A percentile compares a stretch with the other conserved stretches of the same genome.
These are phyloP conservation scores for Pelusios castaneus DNA, from an alignment of 2,113 vertebrate species.

Conservation along the genomic window DNA sequence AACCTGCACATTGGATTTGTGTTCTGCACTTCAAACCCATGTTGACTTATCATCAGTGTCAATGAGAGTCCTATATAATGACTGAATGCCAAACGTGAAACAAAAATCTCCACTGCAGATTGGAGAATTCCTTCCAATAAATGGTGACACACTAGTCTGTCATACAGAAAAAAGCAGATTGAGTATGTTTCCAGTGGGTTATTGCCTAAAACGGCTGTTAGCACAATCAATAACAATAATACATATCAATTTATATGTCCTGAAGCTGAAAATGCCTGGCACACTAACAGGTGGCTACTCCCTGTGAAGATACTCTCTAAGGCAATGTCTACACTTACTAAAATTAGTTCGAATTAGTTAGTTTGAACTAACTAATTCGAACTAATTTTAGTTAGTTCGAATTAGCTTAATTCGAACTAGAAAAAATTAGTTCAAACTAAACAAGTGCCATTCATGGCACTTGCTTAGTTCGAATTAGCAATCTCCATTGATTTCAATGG, in stretches of 20 bases:
- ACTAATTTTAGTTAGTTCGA: too few species aligned
- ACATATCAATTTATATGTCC: not conserved
- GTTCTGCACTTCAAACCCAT: not conserved
- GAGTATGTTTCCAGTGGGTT: not conserved
- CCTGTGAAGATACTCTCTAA: not conserved
- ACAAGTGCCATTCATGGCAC: too few species aligned
- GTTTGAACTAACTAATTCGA: too few species aligned
- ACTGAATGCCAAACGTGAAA: not conserved
- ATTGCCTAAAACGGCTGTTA: not conserved
- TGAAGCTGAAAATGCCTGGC: not conserved
- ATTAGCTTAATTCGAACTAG: too few species aligned
- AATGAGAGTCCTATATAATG: fast-evolving
- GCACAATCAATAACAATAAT: not conserved
- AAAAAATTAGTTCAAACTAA: too few species aligned
- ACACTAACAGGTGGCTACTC: not conserved
- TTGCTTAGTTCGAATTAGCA: too few species aligned
- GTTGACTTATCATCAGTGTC: not conserved
- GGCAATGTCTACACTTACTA: too few species aligned
- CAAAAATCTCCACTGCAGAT: not conserved
- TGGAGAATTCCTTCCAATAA: not conserved
- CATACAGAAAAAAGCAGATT: not conserved
- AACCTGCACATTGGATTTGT: not conserved
- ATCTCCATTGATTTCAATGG: too few species aligned
- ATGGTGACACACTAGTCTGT: not conserved
- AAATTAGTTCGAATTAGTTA: too few species aligned